Evolutionary conservation across 2,797 vertebrate genomes (phyloP).

Genomic region (Orientallactaga sibirica): DNA sequence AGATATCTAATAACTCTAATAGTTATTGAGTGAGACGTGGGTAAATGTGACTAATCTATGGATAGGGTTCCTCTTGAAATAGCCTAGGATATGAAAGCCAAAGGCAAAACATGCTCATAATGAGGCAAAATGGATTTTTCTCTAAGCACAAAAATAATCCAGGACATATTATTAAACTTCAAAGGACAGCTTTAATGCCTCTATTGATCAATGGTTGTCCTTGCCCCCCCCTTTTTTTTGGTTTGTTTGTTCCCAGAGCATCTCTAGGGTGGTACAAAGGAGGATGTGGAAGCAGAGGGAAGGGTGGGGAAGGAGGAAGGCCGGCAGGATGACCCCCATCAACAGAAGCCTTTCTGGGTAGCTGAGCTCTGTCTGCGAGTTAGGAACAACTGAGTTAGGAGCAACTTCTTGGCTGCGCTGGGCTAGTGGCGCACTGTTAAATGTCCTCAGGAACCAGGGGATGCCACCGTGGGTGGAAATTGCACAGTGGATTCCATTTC

Average conservation of each 20-base stretch:
- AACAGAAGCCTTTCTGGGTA: neutral
- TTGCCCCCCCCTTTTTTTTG: neutral
- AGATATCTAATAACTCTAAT: conserved; percentile 75
- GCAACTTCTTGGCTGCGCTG: neutral
- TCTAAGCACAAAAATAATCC: conserved; percentile 70
- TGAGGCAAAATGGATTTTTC: conserved; percentile 76
- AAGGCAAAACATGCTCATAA: conserved; percentile 67
- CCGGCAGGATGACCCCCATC: no score
- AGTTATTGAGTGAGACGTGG: conserved; percentile 70
- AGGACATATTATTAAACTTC: conserved; percentile 61
- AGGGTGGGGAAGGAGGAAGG: neutral
- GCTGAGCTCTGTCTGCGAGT: neutral
- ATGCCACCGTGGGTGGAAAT: neutral
- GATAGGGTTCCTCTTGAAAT: conserved; percentile 75
- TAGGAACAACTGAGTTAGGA: neutral
- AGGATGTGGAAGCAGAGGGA: neutral
- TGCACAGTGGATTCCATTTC: neutral
- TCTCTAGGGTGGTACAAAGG: neutral
- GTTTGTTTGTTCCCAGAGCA: neutral
- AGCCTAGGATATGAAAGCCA: conserved; percentile 63
- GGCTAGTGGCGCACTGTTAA: neutral
- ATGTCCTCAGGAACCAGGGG: neutral
- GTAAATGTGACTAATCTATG: conserved; percentile 72
- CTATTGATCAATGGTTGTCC: conserved; percentile 33
- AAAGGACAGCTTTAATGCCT: conserved; percentile 35